Base-by-base conservation (phyloP, 1,140 invertebrate species). In the Penaeus indicus region DNA sequence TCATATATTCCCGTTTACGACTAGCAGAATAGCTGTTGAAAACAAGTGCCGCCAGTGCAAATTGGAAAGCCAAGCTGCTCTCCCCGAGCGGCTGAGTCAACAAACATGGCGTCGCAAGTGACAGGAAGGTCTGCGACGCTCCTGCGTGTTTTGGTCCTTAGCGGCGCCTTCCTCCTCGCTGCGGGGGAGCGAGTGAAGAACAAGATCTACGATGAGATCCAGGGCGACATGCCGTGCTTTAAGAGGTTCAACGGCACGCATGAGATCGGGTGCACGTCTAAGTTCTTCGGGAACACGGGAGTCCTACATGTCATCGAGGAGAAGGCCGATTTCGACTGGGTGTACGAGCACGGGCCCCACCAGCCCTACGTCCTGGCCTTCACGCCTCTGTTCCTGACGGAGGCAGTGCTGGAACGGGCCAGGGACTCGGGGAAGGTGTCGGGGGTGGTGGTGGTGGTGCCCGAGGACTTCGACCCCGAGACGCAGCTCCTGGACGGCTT, bases 261-360 rank as follows among this genome's bases (percentile, higher is more conserved):
- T 94, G 96, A 98, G 92, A 96, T 96, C 92, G 98, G 98, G 86
- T 98, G 97, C 93, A 95, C 96, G 63, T 97, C 97, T 97, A 94
- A 95, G 95, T 95, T 81, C 77, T 47, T 93, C 83, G 98, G 97
- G 19, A 97, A 96, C 90, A 96, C 97, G 32, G 98, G 98, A 60
- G 95, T 97, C 18, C 93, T 98, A 25, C 96, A 98, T 91, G 93
- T 96, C 90, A 93, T 98, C 27, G 92, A 94, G 61, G 92, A 93
- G 62, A 89, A 93, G 13, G 92, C 91, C 21, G 96, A 97, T 93
- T 92, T 97, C 11, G 92, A 95, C 38, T 97, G 96, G 95, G 92
- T 98, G 32, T 92, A 96, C 61, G 93, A 94, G 0, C 94, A 95
- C 91, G 95, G 95, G 3, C 95, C 95, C 32, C 91, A 85, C 93